Conservation (phyloP, 1,140 invertebrate species). For the Pseudobourletiella spinata region DNA sequence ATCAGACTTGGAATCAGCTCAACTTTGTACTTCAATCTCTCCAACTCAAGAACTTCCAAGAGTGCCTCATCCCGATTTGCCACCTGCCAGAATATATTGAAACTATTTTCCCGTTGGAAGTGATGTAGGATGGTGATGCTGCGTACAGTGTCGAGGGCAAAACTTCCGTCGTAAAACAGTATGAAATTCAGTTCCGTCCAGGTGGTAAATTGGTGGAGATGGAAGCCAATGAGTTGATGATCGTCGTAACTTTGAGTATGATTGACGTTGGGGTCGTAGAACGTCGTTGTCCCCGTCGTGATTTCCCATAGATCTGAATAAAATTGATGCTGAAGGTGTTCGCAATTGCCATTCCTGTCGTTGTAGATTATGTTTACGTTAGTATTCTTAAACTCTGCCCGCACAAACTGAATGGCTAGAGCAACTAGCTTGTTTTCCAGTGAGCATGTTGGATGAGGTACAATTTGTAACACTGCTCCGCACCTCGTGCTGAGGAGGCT, state of each 20-base stretch:
- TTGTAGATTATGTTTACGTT: slow-evolving; percentile 1
- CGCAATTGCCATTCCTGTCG: background rate
- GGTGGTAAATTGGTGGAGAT: background rate
- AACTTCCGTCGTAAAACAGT: background rate
- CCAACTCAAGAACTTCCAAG: background rate
- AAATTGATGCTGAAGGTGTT: background rate
- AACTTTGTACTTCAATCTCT: background rate
- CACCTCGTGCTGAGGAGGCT: too few relatives aligned
- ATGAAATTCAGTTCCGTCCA: background rate
- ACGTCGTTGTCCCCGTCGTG: background rate
- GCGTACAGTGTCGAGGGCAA: background rate
- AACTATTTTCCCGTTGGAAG: slow-evolving; percentile 3
- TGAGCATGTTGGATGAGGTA: background rate
- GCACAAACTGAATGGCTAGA: background rate
- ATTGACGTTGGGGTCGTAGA: background rate
- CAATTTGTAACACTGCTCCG: too few relatives aligned
- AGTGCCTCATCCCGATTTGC: background rate
- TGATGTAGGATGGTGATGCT: background rate
- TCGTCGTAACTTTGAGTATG: background rate
- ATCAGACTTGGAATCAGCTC: background rate
- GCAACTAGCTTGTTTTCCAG: background rate
- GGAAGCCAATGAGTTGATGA: background rate
- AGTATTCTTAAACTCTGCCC: background rate
- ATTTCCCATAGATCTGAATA: background rate
- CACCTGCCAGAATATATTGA: background rate